Conservation (phyloP, 2,797 vertebrate genomes). For the Artibeus jamaicensis region DNA sequence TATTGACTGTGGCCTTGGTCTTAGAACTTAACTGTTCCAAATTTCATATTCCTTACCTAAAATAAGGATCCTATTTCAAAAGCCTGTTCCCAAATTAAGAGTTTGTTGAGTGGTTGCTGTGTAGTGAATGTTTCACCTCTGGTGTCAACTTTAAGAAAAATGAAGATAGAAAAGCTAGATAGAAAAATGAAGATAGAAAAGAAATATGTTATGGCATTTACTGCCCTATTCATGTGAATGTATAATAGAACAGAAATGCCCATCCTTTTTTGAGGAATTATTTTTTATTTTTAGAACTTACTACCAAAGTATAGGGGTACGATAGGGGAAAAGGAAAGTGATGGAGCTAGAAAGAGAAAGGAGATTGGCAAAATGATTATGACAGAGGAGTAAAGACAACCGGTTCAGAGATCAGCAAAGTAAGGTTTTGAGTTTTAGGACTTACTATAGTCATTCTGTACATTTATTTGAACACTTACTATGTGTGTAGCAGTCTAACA, state of each 20-base stretch:
- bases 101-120: not conserved
- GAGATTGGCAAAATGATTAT: not conserved
- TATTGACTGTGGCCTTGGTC: not conserved
- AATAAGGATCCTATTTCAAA: not conserved
- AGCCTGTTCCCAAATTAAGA: not conserved
- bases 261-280: not conserved
- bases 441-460: not conserved
- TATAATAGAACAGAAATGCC: not conserved
- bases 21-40: not conserved
- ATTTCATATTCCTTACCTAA: constrained; percentile 16
- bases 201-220: not conserved
- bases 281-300: constrained; percentile 1
- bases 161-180: not conserved
- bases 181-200: constrained; percentile 23
- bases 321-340: not conserved
- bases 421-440: not conserved
- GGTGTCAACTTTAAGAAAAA: constrained; percentile 9
- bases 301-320: not conserved
- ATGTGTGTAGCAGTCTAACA: not conserved
- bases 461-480: constrained; percentile 26
- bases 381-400: not conserved
- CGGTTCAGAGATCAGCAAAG: not conserved
- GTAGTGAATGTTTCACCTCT: not conserved
- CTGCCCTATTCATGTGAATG: not conserved
- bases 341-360: not conserved